Conservation (phyloP, 2,797 vertebrate species). For the Echiichthys vipera region DNA sequence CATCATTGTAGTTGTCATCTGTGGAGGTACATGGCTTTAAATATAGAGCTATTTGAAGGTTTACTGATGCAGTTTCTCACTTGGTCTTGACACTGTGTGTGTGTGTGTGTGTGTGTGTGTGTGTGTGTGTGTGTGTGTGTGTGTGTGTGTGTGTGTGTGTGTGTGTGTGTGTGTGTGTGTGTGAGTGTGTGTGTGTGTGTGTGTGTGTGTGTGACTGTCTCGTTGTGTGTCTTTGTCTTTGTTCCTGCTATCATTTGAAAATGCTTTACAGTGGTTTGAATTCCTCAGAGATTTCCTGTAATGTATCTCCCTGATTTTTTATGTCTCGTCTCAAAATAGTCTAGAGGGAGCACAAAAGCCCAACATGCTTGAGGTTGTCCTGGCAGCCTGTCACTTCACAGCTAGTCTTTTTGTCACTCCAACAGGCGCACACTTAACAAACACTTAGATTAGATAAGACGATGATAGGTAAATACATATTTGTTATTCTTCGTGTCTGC, state of each 20-base stretch:
- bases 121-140: neutral
- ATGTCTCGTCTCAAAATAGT: slow-evolving; percentile 73
- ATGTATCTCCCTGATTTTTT: slow-evolving; percentile 62
- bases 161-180: neutral
- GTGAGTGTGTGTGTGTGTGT: neutral
- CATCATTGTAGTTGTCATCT: neutral
- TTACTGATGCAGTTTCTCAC: slow-evolving; percentile 1
- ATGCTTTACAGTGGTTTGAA: slow-evolving; percentile 32
- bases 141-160: neutral
- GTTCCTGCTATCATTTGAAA: slow-evolving; percentile 20
- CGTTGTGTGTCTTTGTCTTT: no score
- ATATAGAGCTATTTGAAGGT: neutral
- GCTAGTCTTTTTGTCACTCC: slow-evolving; percentile 3
- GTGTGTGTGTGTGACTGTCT: no score
- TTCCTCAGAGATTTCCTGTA: slow-evolving; percentile 62
- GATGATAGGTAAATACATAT: slow-evolving; percentile 24
- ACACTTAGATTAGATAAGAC: slow-evolving; percentile 20
- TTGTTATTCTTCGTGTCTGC: slow-evolving; percentile 50
- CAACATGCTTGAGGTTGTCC: slow-evolving; percentile 32
- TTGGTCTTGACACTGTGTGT: neutral
- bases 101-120: neutral
- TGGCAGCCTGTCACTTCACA: neutral
- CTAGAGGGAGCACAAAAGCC: slow-evolving; percentile 30
- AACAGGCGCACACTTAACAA: neutral
- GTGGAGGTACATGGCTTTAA: neutral